Evolutionary conservation across 2,888 invertebrate species (phyloP).

Genomic region (Aphidius colemani): DNA sequence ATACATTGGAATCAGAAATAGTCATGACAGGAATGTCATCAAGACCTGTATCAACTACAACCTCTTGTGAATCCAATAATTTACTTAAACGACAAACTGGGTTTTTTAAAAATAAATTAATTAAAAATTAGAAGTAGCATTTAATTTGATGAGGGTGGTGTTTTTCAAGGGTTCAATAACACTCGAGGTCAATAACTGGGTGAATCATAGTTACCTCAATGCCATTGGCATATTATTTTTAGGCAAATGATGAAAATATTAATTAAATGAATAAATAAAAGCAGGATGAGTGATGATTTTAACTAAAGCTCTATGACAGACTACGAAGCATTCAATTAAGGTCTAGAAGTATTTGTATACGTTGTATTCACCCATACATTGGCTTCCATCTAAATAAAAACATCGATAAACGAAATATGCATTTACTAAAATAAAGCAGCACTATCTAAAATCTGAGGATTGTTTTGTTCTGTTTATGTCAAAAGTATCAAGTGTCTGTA

Average conservation of each 20-base stretch:
- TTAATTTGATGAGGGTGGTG: too few relatives aligned
- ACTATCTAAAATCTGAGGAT: constrained; percentile 3
- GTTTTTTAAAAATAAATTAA: neutral
- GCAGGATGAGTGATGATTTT: constrained; percentile 43
- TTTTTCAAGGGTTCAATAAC: neutral
- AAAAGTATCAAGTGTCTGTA: constrained; percentile 9
- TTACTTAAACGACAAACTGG: constrained; percentile 55
- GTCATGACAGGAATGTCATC: constrained; percentile 50
- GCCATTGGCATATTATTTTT: constrained; percentile 46
- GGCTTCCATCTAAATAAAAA: constrained; percentile 55
- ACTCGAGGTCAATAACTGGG: constrained; percentile 18
- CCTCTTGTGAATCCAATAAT: constrained; percentile 50
- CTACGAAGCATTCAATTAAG: constrained; percentile 57
- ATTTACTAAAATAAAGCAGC: neutral
- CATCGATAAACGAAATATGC: constrained; percentile 21
- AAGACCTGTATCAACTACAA: constrained; percentile 51
- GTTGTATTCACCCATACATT: constrained; percentile 58
- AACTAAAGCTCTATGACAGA: constrained; percentile 57
- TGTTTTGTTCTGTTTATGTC: constrained; percentile 5
- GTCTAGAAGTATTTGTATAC: constrained; percentile 56
- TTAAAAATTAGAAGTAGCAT: too few relatives aligned
- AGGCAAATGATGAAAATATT: constrained; percentile 26
- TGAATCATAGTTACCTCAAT: constrained; percentile 56
- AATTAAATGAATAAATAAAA: constrained; percentile 50
- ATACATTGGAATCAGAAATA: constrained; percentile 39